These are phyloP conservation scores for Hyppa rectilinea DNA, from an alignment of 2,888 invertebrate species.

Conservation along the genomic window DNA sequence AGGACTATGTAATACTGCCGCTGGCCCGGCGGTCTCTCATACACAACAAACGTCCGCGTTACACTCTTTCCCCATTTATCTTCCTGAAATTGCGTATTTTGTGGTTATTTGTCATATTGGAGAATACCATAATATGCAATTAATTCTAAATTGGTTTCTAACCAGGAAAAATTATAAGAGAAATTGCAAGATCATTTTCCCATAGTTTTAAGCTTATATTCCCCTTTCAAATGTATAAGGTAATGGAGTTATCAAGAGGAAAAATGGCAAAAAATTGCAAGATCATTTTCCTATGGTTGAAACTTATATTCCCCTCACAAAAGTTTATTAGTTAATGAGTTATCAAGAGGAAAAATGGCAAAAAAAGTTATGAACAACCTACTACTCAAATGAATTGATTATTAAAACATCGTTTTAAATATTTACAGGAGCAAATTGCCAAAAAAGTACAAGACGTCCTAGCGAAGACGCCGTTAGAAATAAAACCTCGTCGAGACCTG, in stretches of 20 bases:
- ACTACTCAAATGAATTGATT: not conserved
- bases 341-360: not conserved
- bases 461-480: conserved; percentile 93
- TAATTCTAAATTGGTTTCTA: not conserved
- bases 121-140: not conserved
- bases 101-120: conserved; percentile 1
- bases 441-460: conserved; percentile 93
- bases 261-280: not conserved
- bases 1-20: too few species aligned
- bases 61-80: not conserved
- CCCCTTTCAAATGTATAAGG: too few species aligned
- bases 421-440: conserved; percentile 92
- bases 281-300: not conserved
- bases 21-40: too few species aligned
- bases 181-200: not conserved
- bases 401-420: not conserved
- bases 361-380: not conserved
- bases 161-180: conserved; percentile 10
- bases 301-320: not conserved
- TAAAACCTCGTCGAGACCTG: conserved; percentile 81
- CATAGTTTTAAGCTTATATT: not conserved
- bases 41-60: not conserved
- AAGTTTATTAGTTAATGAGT: not conserved
- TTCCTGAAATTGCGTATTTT: conserved; percentile 28
- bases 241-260: not conserved